Base-by-base conservation (phyloP, 2,888 invertebrate species). In the Xanthorhoe spadicearia region DNA sequence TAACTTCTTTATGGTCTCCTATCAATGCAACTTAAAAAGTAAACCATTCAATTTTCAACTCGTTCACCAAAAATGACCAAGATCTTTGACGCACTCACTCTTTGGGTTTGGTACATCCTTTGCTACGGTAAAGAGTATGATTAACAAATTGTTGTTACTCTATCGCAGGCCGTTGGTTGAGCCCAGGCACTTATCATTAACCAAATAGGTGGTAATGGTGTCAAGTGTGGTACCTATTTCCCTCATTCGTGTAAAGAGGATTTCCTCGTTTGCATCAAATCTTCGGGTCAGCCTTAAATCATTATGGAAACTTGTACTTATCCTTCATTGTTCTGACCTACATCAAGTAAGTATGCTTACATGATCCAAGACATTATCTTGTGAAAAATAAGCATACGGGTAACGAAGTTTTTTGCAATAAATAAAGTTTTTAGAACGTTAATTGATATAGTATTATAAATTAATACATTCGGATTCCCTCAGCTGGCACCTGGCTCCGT, bases 171-270 rank as follows among this genome's bases (percentile, higher is more conserved):
- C 19, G 51, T 23, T 51, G 51, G 23, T 19, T 51, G 23, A 19
- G 23, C 13, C 18, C 49, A 48, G 58, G 32, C 61, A 53, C 46
- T 51, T 55, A 23, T 49, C 51, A 51, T 61, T 52, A 28, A 35
- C 55, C 60, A 43, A 65, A 51, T 49, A 56, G 51, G 17, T 48
- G 38, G 23, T 52, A 57, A 63, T 63, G 57, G 62, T 50, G 32
- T 46, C 61, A 55, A 59, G 52, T 17, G 54, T 43, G 53, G 46
- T 68, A 74, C 71, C n/a, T n/a, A 76, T 76, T 75, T 70, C 68
- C 64, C 43, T 65, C 62, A 73, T 84, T 83, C 71, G 71, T 69
- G 80, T 85, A 84, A 88, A 69, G 38, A 87, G 88, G 88, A 88
- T 84, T 78, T 88, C 88, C 88, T 84, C 71, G 63, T 70, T 72